Evolutionary conservation across 2,888 invertebrate species (phyloP), one percentile per base, ranked within the genome.

Genomic region (Drosophila gaucha): DNA sequence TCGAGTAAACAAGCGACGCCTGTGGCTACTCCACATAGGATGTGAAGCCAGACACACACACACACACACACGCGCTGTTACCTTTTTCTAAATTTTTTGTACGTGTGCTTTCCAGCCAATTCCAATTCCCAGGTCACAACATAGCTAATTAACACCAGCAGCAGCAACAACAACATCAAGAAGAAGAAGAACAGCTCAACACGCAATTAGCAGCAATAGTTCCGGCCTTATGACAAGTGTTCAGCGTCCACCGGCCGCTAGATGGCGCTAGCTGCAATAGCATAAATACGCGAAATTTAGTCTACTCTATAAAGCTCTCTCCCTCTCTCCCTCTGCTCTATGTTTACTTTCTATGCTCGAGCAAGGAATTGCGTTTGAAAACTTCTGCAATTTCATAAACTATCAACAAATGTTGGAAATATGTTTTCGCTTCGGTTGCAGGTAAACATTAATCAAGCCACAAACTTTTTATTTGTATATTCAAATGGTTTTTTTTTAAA

Each of bases 1-100:
- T 71, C 63, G 28, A n/a, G 67, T 64, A 75, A 78, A 75, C 65
- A 80, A 60, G 60, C 46, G 58, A 33, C 22, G 49, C 43, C 51
- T 16, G 46, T 22, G 50, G 28, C 63, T 24, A 38, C 24, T 30
- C 31, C 36, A 57, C 22, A 44, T 50, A n/a, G 65, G 18, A 52
- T 50, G 52, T 64, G 30, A 33, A 22, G 10, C 26, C n/a, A n/a
- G n/a, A 39, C 33, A 20, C 33, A 70, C 60, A 65, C 51, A 33
- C 31, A 39, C 49, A 43, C 44, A 41, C 30, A 41, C 16, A 39
- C 41, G 20, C 10, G 20, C 30, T 58, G 35, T 51, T 41, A 36
- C 36, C 26, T 26, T 6, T 26, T 26, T 5, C 3, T 5, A 24
- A 10, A 20, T 14, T 3, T 12, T 16, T 24, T 14, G 12, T 30